These are phyloP conservation scores for Blastomussa wellsi DNA, from an alignment of 92 coral and sea anemone genomes.

Conservation along the genomic window DNA sequence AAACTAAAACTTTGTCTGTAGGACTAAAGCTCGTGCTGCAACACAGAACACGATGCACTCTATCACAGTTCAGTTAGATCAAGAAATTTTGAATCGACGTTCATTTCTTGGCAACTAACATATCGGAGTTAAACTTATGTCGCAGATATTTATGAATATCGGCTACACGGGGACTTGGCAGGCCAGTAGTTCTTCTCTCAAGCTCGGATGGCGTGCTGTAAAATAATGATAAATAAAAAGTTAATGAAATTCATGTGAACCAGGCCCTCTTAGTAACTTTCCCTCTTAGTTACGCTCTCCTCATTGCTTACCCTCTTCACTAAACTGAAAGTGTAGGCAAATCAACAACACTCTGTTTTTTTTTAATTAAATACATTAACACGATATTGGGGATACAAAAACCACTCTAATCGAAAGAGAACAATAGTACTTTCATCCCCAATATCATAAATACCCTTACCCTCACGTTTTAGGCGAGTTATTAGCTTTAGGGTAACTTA, in stretches of 20 bases:
- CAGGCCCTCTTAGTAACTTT: too few relatives aligned
- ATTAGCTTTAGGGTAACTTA: too few relatives aligned
- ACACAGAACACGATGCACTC: not conserved
- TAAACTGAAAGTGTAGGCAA: too few relatives aligned
- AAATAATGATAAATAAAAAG: not conserved
- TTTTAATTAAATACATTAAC: too few relatives aligned
- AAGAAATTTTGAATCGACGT: not conserved
- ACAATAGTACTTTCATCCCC: too few relatives aligned
- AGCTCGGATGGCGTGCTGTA: conserved; percentile 54
- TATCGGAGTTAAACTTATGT: conserved; percentile 56
- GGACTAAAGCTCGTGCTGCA: not conserved
- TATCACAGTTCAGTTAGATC: not conserved
- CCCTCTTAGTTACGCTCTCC: too few relatives aligned
- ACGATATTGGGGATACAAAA: too few relatives aligned
- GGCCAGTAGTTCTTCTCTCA: conserved; percentile 53
- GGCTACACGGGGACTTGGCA: conserved; percentile 57
- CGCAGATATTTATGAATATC: conserved; percentile 56
- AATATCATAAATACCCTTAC: too few relatives aligned
- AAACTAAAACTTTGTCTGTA: not conserved
- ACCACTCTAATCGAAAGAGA: too few relatives aligned
- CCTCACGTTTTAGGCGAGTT: too few relatives aligned
- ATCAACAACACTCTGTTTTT: too few relatives aligned
- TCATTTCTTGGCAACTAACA: conserved; percentile 42
- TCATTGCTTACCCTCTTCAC: too few relatives aligned
- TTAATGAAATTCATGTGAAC: not conserved